Evolutionary conservation across 2,113 vertebrate genomes (phyloP).

Genomic region (Cephalopterus ornatus): DNA sequence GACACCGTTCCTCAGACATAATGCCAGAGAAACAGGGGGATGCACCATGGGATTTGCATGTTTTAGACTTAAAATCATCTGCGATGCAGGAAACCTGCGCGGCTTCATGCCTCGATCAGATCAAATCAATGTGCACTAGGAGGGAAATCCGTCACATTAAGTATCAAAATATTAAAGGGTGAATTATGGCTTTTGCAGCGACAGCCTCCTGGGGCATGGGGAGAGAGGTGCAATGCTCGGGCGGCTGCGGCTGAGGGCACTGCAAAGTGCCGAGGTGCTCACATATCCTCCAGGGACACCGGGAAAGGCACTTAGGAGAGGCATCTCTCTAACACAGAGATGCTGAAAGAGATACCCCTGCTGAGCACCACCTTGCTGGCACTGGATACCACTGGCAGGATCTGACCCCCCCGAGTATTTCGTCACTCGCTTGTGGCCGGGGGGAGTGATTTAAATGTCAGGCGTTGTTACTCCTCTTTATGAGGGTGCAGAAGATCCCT

Average conservation of each 20-base stretch:
- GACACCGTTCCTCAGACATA: background rate
- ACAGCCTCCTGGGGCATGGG: background rate
- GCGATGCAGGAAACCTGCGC: background rate
- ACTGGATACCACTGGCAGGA: background rate
- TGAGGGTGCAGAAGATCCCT: background rate
- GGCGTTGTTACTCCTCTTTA: background rate
- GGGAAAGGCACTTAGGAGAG: background rate
- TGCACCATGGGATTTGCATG: slow-evolving; percentile 23
- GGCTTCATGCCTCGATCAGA: background rate
- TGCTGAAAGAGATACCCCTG: background rate
- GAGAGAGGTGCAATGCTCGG: background rate
- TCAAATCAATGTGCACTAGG: background rate
- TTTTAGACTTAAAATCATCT: background rate
- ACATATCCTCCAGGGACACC: background rate
- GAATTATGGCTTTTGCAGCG: background rate
- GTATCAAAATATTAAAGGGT: slow-evolving; percentile 27
- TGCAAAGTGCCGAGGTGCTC: slow-evolving; percentile 8
- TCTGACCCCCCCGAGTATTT: background rate
- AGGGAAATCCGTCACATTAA: background rate
- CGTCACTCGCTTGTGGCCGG: rapidly evolving
- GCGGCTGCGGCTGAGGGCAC: background rate
- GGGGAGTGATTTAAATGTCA: slow-evolving; percentile 15
- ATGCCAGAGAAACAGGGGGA: background rate
- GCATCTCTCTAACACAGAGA: background rate
- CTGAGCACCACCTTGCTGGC: background rate